Conservation (phyloP, 92 coral and sea anemone species). For the Porites rus region DNA sequence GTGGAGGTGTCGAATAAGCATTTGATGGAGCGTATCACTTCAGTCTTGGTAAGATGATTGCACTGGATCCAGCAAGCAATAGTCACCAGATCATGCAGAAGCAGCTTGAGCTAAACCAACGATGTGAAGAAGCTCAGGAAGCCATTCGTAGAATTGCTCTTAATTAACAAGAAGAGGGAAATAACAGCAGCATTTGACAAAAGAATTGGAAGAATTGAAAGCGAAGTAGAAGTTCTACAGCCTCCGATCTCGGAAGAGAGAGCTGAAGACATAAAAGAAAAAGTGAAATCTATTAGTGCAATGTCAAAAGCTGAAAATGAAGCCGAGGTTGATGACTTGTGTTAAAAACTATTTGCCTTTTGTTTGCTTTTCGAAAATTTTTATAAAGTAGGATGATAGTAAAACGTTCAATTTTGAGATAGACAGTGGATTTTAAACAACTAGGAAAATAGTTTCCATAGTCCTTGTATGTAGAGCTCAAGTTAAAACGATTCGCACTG, state of each 20-base stretch:
- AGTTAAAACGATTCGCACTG: neutral
- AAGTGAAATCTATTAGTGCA: constrained; percentile 4
- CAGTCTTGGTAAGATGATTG: constrained; percentile 50
- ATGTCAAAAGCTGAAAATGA: constrained; percentile 22
- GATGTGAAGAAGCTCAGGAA: constrained; percentile 45
- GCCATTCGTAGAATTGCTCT: constrained; percentile 40
- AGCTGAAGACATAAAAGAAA: constrained; percentile 26
- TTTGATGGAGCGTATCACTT: constrained; percentile 69
- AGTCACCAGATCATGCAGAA: constrained; percentile 22
- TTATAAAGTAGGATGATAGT: too few species aligned
- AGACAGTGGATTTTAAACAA: too few species aligned
- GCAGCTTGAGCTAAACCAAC: constrained; percentile 25
- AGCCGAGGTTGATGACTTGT: constrained; percentile 30
- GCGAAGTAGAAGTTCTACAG: constrained; percentile 45
- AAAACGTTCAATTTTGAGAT: too few species aligned
- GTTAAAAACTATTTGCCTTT: neutral
- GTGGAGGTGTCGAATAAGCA: constrained; percentile 51
- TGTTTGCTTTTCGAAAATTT: too few species aligned
- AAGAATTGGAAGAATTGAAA: constrained; percentile 57
- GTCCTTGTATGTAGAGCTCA: neutral
- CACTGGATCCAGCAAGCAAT: constrained; percentile 53
- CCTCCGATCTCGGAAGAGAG: constrained; percentile 40
- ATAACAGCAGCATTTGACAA: constrained; percentile 53
- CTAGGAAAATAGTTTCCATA: neutral
- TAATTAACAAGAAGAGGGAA: constrained; percentile 34